Percentiles rank a stretch among this genome's conserved stretches.
These are phyloP conservation scores for Athetis lepigone DNA, from an alignment of 2,888 invertebrate genomes.

Conservation along the genomic window DNA sequence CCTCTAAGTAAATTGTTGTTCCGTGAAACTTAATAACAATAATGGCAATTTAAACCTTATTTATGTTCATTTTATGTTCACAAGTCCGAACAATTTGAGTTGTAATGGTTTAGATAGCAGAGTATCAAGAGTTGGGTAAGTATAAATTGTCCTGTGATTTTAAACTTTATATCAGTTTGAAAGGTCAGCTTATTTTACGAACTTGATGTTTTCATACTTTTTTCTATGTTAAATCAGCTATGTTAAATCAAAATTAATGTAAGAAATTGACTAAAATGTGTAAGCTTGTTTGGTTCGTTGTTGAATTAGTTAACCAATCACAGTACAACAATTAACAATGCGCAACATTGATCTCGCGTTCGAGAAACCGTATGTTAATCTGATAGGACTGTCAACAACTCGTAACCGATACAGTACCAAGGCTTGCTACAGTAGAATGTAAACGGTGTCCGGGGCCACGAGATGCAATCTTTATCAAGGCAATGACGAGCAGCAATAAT, in stretches of 20 bases:
- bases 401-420: neutral
- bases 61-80: slow-evolving; percentile 21
- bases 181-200: too few species aligned
- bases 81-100: neutral
- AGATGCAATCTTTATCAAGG: too few species aligned
- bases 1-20: slow-evolving; percentile 5
- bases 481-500: too few species aligned
- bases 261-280: too few species aligned
- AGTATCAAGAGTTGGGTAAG: neutral
- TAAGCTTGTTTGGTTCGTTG: too few species aligned
- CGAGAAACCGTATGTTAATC: neutral
- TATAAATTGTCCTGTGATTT: neutral
- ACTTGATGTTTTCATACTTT: too few species aligned
- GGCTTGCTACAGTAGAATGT: neutral
- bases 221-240: too few species aligned
- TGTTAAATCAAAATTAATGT: too few species aligned
- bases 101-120: slow-evolving; percentile 1
- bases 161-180: slow-evolving; percentile 8
- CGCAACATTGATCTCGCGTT: too few species aligned
- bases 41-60: slow-evolving; percentile 8
- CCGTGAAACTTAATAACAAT: slow-evolving; percentile 11
- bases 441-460: too few species aligned
- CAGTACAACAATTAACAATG: too few species aligned
- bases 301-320: too few species aligned
- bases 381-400: neutral